Conservation (phyloP, 2,113 vertebrate species). For the Tetrao urogallus region DNA sequence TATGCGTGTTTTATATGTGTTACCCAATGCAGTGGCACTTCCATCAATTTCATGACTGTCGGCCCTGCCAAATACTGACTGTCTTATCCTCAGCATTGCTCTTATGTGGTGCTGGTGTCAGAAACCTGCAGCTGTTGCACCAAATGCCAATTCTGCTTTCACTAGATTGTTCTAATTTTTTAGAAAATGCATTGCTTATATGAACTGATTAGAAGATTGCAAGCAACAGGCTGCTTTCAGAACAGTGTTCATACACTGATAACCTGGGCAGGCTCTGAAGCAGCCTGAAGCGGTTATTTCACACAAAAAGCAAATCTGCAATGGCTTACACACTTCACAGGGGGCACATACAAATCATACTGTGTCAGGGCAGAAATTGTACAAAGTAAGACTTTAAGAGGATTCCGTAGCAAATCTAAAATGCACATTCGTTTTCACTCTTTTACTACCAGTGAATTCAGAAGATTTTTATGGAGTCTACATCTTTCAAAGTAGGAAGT, state of each 20-base stretch:
- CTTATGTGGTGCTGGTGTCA: background rate
- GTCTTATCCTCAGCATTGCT: background rate
- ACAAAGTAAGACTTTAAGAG: background rate
- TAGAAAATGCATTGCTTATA: background rate
- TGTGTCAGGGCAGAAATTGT: background rate
- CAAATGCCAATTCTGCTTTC: background rate
- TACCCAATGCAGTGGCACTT: background rate
- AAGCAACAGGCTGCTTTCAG: background rate
- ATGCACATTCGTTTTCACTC: background rate
- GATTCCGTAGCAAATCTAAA: background rate
- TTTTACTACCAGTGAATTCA: background rate
- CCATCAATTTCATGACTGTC: background rate
- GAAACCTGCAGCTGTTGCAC: background rate
- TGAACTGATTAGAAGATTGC: background rate
- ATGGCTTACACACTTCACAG: background rate
- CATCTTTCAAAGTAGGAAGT: background rate
- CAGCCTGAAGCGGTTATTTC: background rate
- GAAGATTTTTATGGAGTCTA: background rate
- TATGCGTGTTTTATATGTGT: rapidly evolving
- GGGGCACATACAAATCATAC: background rate
- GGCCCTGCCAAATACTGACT: background rate
- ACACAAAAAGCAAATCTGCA: background rate
- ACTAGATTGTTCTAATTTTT: background rate
- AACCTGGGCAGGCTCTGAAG: background rate
- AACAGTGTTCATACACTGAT: rapidly evolving